Evolutionary conservation across 2,888 invertebrate species (phyloP), one percentile per base, ranked within the genome.

Genomic region (Yponomeuta plumbellus): DNA sequence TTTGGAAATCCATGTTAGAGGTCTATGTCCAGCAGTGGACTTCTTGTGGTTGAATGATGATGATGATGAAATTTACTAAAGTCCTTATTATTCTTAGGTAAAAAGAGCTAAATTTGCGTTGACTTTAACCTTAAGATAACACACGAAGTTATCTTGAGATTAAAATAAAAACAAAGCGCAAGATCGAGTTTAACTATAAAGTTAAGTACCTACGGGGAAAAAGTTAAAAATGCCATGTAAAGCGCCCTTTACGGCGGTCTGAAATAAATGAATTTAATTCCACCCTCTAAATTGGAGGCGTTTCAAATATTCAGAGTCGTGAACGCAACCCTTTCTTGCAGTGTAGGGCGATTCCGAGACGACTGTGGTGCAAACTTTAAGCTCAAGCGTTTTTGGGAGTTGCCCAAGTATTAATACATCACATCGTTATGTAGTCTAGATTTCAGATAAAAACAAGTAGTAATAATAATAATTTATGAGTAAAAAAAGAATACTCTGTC

Each of bases 261-360:
- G 11, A 66, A 56, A 83, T 88, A 87, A 88, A 90, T 88, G 88
- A 87, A 89, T 91, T 91, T 89, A 88, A 89, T 90, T 90, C 85
- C 80, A 80, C 85, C 84, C 82, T 81, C 81, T 80, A 83, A 88
- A 88, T 88, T 89, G 87, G 81, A 84, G 85, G 78, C 80, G 81
- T 81, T 87, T 90, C 84, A 90, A 91, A 90, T 89, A 91, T 90
- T 90, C 88, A 91, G 81, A 86, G 85, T 86, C 85, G 85, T 86
- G 89, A 88, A 87, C 84, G 81, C 85, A 89, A 88, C 89, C 90
- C 89, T 90, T 90, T 84, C 83, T 84, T 79, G 40, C 81, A 81
- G 84, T 83, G 80, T 80, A 84, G 84, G 85, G 84, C 77, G 81
- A 83, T 82, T 81, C 78, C 75, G 75, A 71, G 72, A 69, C 69